Conservation (phyloP, 2,888 invertebrate genomes). For the Plebejus argus region DNA sequence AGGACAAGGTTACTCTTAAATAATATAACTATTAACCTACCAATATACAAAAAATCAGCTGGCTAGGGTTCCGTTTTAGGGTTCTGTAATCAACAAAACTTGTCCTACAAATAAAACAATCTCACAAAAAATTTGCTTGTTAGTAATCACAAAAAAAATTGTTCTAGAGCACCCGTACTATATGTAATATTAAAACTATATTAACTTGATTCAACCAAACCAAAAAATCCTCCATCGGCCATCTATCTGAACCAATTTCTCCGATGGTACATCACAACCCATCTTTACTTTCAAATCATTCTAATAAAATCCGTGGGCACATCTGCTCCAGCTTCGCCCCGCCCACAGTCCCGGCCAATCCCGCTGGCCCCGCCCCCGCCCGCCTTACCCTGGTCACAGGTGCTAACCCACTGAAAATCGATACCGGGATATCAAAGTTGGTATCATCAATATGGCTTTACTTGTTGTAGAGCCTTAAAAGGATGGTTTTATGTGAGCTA, state of each 20-base stretch:
- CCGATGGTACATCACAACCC: neutral
- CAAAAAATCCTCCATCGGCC: neutral
- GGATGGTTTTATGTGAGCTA: neutral
- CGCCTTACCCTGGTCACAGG: slow-evolving; percentile 66
- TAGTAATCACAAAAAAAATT: too few species aligned
- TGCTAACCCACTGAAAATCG: slow-evolving; percentile 51
- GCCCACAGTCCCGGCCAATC: slow-evolving; percentile 56
- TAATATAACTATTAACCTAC: too few species aligned
- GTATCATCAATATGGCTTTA: neutral
- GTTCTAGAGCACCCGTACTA: too few species aligned
- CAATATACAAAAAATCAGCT: too few species aligned
- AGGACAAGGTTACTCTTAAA: too few species aligned
- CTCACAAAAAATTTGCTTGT: too few species aligned
- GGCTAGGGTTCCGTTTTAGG: too few species aligned
- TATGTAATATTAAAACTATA: neutral
- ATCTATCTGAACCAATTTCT: neutral
- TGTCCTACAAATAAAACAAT: too few species aligned
- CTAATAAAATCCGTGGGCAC: slow-evolving; percentile 33
- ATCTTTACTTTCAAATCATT: neutral
- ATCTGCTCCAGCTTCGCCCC: slow-evolving; percentile 59
- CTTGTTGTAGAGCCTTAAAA: neutral
- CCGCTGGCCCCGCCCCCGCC: slow-evolving; percentile 61
- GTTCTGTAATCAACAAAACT: too few species aligned
- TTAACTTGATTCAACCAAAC: neutral
- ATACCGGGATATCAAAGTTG: slow-evolving; percentile 40